Percentiles rank a stretch among this genome's conserved stretches.
Conservation (phyloP, 2,113 vertebrate genomes). For the Lathamus discolor region DNA sequence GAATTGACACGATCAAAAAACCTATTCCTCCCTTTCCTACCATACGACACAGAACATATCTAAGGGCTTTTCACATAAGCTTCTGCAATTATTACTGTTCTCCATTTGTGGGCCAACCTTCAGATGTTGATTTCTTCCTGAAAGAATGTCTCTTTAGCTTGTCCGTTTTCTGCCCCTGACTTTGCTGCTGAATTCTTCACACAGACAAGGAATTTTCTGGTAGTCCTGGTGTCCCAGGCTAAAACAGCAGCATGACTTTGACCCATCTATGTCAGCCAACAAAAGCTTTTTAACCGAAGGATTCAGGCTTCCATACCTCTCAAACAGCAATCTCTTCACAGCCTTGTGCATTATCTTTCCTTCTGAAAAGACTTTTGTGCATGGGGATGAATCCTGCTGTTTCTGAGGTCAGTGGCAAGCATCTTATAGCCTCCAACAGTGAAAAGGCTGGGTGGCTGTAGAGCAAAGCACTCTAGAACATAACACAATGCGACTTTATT, state of each 20-base stretch:
- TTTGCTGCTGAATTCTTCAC: not conserved
- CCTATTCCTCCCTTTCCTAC: not conserved
- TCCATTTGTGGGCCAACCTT: not conserved
- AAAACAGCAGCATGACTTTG: not conserved
- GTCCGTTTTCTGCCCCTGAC: not conserved
- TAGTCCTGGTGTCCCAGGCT: not conserved
- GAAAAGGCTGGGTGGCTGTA: not conserved
- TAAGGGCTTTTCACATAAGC: not conserved
- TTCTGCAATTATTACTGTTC: not conserved
- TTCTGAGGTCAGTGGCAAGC: constrained; percentile 28
- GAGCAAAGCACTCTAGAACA: not conserved
- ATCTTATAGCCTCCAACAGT: not conserved
- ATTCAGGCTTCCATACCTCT: not conserved
- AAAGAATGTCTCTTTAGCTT: not conserved
- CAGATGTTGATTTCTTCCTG: not conserved
- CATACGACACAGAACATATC: not conserved
- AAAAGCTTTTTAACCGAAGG: accelerated
- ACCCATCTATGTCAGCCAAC: not conserved
- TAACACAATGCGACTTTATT: constrained; percentile 33
- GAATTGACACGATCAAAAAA: not conserved
- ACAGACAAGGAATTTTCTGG: not conserved
- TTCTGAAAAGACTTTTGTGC: constrained; percentile 53
- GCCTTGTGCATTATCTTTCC: constrained; percentile 20
- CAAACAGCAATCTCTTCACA: not conserved
- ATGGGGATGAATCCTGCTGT: not conserved